Evolutionary conservation across 35 echinoderm and acorn worm species (phyloP), one percentile per base, ranked within the genome.

Genomic region (Strongylocentrotus purpuratus): DNA sequence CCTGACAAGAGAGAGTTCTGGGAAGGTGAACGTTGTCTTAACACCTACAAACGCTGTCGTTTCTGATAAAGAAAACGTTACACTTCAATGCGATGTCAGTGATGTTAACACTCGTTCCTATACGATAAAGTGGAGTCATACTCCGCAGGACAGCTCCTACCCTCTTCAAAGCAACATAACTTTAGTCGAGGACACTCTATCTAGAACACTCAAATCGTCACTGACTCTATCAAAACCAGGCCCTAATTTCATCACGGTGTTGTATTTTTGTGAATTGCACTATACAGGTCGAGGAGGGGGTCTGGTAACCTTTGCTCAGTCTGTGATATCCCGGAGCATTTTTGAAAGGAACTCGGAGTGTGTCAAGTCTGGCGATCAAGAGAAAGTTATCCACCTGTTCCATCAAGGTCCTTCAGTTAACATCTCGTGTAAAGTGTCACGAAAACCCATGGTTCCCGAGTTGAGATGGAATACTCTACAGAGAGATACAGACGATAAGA

Each of bases 261-360:
- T 78, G 28, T 78, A 78, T 78, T 78, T 78, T n/a, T 78, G 65
- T 78, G 65, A 78, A 28, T 22, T 78, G 28, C 65, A 78, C 65
- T 78, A 78, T n/a, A 78, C 65, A 28, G 65, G 65, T 78, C 65
- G 65, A 78, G 65, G 65, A n/a, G 65, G 65, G 65, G n/a, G n/a
- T n/a, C 28, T 78, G 65, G 65, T 78, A 78, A 28, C 20, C 22
- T 78, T 78, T 78, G 25, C 65, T n/a, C 18, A 4, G 18, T 78
- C 65, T n/a, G 18, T 78, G 65, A 18, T 78, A 4, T 78, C 65
- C 8, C 22, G 25, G 65, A 28, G 3, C 65, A 22, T 0, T 18
- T 4, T 22, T n/a, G 65, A 22, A 78, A 78, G 65, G 65, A 78
- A 28, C 6, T 78, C 65, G 28, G 20, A 78, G 25, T 78, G 65